These are phyloP conservation scores for Lysandra bellargus DNA, from an alignment of 2,888 invertebrate genomes.

Conservation along the genomic window DNA sequence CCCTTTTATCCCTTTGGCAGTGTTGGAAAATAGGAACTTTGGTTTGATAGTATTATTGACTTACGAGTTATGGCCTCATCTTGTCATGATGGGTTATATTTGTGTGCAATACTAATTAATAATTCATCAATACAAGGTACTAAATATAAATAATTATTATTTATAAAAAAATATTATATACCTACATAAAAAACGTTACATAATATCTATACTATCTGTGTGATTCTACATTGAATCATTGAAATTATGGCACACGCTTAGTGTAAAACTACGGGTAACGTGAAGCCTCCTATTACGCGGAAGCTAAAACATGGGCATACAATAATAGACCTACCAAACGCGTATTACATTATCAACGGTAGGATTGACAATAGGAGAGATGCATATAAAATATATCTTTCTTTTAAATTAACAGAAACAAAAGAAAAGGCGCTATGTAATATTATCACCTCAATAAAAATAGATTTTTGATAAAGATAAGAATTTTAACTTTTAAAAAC, in stretches of 20 bases:
- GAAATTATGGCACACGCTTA: slow-evolving; percentile 2
- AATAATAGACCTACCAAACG: not conserved
- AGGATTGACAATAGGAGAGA: not conserved
- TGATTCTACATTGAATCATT: not conserved
- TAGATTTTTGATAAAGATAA: too few species aligned
- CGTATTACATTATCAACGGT: not conserved
- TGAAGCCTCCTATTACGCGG: not conserved
- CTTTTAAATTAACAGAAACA: too few species aligned
- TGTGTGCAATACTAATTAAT: not conserved
- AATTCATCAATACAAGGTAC: not conserved
- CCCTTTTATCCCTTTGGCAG: slow-evolving; percentile 1
- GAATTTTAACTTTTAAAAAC: too few species aligned
- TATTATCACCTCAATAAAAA: too few species aligned
- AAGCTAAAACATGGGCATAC: not conserved
- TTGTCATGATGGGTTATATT: not conserved
- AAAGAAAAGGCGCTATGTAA: too few species aligned
- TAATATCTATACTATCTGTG: not conserved
- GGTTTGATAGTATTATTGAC: not conserved
- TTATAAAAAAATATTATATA: not conserved
- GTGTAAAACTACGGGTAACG: not conserved
- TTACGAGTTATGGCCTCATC: not conserved
- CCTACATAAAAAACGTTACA: not conserved
- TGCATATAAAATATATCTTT: too few species aligned
- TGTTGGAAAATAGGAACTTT: slow-evolving; percentile 20
- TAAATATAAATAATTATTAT: not conserved